Base-by-base conservation (phyloP, 2,888 invertebrate species). In the Prosopocoilus inquinatus region DNA sequence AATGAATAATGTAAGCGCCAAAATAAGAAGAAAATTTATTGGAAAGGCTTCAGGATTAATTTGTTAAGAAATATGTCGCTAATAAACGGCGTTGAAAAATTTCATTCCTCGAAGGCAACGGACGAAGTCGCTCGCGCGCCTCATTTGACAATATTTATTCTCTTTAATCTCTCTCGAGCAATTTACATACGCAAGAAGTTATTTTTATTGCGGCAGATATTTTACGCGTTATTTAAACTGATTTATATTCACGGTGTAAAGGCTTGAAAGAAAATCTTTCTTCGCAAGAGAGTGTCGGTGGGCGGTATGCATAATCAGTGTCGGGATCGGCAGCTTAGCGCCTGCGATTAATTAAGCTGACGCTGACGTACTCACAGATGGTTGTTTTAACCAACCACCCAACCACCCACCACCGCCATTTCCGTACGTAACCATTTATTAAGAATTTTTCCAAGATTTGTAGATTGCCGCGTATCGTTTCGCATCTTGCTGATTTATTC, bases 191-290 rank as follows among this genome's bases (percentile, higher is more conserved):
- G 41, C 12, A 15, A 41, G 38, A 3, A 41, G 41, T 9, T 41
- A 41, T 41, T 11, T 41, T 15, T 16, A n/a, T 41, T 41, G 13
- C 41, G 13, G 16, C 15, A 41, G 13, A 16, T 11, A 11, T 41
- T 41, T 50, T 39, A 28, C 50, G 50, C 41, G 41, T 50, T 50
- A 20, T 32, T 50, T 32, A 38, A 39, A 50, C 33, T 41, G 39
- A 50, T 50, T 50, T 50, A 50, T 41, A 50, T 50, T 50, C 50
- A 50, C 41, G 39, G 32, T 32, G 50, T 50, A 50, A 50, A 12
- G 38, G 50, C 15, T 33, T 20, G 43, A 50, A 39, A 16, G 50
- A n/a, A 32, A 50, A 43, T 50, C 41, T 50, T 50, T 50, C 43
- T 39, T 50, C 39, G 9, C 32, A 9, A 50, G 13, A 16, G 41